These are phyloP conservation scores for Saccostrea echinata DNA, from an alignment of 1,140 invertebrate genomes.

Conservation along the genomic window DNA sequence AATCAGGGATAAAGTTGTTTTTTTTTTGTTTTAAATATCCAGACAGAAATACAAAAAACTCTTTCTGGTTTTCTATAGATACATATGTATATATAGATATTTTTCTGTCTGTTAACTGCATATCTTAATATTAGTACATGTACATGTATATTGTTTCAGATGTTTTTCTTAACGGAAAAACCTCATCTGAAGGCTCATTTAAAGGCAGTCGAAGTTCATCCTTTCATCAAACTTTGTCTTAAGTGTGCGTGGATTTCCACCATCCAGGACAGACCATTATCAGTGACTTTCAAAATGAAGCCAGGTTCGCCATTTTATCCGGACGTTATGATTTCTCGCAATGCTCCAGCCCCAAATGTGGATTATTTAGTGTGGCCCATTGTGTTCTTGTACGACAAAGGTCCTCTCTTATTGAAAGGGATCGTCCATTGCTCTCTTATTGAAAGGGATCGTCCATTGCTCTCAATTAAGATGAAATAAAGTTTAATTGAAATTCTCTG, in stretches of 20 bases:
- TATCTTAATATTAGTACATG: too few relatives aligned
- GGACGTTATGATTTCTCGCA: constrained; percentile 4
- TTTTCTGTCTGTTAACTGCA: too few relatives aligned
- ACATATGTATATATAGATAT: too few relatives aligned
- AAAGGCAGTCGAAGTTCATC: background rate
- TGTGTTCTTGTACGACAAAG: constrained; percentile 27
- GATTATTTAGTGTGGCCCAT: constrained; percentile 38
- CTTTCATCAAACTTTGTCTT: constrained; percentile 11
- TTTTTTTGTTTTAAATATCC: too few relatives aligned
- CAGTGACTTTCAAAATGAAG: background rate
- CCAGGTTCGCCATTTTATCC: constrained; percentile 7
- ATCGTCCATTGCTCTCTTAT: background rate
- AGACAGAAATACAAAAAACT: too few relatives aligned
- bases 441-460: background rate
- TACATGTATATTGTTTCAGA: background rate
- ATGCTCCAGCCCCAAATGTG: constrained; percentile 20
- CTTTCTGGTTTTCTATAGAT: too few relatives aligned
- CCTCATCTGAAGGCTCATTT: background rate
- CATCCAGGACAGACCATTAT: constrained; percentile 3
- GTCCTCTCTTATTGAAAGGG: background rate
- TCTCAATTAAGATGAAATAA: background rate
- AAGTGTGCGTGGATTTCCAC: constrained; percentile 24
- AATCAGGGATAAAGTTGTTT: too few relatives aligned
- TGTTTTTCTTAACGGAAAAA: constrained; percentile 30
- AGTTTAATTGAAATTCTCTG: background rate